These are phyloP conservation scores for Margarornis squamiger DNA, from an alignment of 2,797 vertebrate genomes.

Conservation along the genomic window DNA sequence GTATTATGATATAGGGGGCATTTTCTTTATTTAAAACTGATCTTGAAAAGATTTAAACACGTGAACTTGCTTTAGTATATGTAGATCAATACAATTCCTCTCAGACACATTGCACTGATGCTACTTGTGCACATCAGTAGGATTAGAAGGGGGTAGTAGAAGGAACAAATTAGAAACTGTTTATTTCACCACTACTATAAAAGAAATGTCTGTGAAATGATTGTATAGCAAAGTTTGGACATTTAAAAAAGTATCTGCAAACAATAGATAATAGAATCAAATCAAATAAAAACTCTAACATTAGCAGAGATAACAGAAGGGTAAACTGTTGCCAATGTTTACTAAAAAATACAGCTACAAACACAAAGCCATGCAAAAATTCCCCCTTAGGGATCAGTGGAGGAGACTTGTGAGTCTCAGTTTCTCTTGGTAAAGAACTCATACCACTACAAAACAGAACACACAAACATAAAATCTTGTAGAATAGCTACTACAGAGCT, in stretches of 20 bases:
- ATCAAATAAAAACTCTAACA: not conserved
- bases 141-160: not conserved
- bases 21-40: not conserved
- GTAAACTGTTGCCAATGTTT: not conserved
- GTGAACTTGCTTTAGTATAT: not conserved
- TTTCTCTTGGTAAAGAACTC: not conserved
- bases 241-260: not conserved
- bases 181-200: not conserved
- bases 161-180: not conserved
- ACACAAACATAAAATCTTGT: not conserved
- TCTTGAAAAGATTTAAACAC: not conserved
- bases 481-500: not conserved
- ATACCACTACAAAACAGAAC: not conserved
- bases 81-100: not conserved
- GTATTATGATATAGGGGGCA: accelerated
- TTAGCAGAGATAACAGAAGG: not conserved
- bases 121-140: accelerated
- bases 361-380: not conserved
- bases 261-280: not conserved
- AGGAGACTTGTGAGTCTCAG: not conserved
- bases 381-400: not conserved
- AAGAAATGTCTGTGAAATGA: not conserved
- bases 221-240: not conserved
- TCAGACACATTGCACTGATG: not conserved
- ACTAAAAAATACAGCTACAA: not conserved